Evolutionary conservation across 2,113 vertebrate species (phyloP), one percentile per base, ranked within the genome.

Genomic region (Oryzias woworae): DNA sequence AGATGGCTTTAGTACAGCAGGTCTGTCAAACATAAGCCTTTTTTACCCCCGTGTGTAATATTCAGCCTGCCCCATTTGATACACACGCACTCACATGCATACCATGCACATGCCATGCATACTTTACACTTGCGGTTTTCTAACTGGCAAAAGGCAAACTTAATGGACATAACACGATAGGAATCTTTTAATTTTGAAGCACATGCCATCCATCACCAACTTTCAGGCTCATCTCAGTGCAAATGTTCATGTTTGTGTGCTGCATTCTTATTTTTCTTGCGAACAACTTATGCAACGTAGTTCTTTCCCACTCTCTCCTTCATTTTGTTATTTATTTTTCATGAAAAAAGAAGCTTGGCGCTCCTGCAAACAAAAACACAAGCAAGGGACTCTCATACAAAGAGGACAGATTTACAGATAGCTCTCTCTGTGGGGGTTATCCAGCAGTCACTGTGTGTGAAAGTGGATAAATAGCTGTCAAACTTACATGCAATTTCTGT

Each of bases 21-120:
- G 78, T 80, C 84, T 90, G 88, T 91, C 90, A 90, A 83, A 92
- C 86, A 82, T 85, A 86, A 86, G 85, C 82, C 81, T 83, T 89
- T 92, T 47, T 47, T 85, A 85, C 84, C 78, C 71, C 73, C 61
- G 72, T 79, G 73, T 73, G 63, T 85, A 75, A 12, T 36, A 87
- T 87, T 78, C 85, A 78, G 47, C 77, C 73, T 58, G 83, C 69
- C 71, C 62, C 43, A 53, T 72, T 68, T 83, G 66, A 67, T 54
- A 57, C 62, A 58, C 75, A 69, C 58, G 73, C 57, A 55, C 54
- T 75, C 55, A 50, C 46, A 63, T 67, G 69, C 68, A 53, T 55
- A 57, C 60, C 47, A 66, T 45, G 24, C 55, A 67, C 82, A 87
- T 83, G 78, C 78, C 73, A 78, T 44, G 66, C 81, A 85, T 89